Base-by-base conservation (phyloP, 2,113 vertebrate species). In the Drymodes brunneopygia region DNA sequence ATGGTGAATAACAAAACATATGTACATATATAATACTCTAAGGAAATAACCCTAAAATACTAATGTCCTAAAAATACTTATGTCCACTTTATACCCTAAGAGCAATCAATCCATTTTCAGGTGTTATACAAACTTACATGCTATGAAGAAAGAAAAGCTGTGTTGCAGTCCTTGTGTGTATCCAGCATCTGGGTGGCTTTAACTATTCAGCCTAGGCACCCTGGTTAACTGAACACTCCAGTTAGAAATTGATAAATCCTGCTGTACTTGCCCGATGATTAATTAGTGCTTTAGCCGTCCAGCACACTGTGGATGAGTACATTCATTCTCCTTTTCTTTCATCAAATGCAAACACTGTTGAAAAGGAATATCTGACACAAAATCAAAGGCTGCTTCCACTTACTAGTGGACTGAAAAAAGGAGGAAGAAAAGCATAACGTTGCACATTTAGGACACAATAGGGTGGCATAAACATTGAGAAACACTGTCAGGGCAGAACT, bases 321-420 rank as follows among this genome's bases (percentile, higher is more conserved):
- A 27, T 51, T 84, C 29, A 31, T 81, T 71, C 64, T 77, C 56
- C 25, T 74, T 58, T 58, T 64, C 8, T 48, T 79, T 94, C 65
- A 84, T 65, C 64, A 94, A 79, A 88, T 29, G 35, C 61, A 78
- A 88, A 81, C 51, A 51, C 48, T 45, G 22, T 27, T 64, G 57
- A 78, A 91, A 94, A 90, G 65, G 61, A 79, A 10, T 67, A 93
- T 67, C 44, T 92, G 83, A 88, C 83, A 86, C 44, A 96, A 97
- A 95, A 95, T 94, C 86, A 88, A 94, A 91, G 16, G 33, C 40
- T 70, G 4, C 33, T 81, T 88, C 56, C 28, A 28, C 31, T 84
- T 44, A 36, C 51, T 62, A 66, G 42, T 4, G 1, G 23, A 70
- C 67, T 80, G 60, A 36, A 88, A 86, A 38, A 95, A 54, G 18